Evolutionary conservation across 2,888 invertebrate species (phyloP).

Genomic region (Platypus cylindrus): DNA sequence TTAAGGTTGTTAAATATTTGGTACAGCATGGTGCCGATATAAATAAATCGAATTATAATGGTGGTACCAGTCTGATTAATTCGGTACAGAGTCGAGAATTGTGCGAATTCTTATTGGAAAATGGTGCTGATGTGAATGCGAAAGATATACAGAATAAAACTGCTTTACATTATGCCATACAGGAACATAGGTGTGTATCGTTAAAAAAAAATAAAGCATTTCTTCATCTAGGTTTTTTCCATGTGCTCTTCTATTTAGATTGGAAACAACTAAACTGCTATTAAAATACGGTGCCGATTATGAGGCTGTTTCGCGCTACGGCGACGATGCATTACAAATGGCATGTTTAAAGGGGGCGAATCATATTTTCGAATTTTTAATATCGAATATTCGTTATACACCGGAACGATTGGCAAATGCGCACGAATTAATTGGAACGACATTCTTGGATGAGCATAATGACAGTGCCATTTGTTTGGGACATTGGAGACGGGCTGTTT

Average conservation of each 20-base stretch:
- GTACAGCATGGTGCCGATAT: conserved; percentile 73
- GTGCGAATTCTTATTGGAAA: conserved; percentile 64
- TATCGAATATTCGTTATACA: conserved; percentile 47
- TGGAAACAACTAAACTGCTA: conserved; percentile 72
- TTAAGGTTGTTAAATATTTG: conserved; percentile 64
- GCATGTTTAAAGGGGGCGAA: conserved; percentile 71
- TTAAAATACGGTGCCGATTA: conserved; percentile 72
- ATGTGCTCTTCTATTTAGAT: conserved; percentile 30
- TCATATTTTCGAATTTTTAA: conserved; percentile 58
- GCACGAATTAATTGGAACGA: conserved; percentile 76
- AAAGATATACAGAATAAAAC: conserved; percentile 82
- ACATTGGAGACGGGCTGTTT: conserved; percentile 70
- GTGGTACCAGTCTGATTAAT: conserved; percentile 88
- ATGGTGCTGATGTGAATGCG: conserved; percentile 76
- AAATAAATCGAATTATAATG: conserved; percentile 74
- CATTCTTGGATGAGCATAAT: conserved; percentile 78
- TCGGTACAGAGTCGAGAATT: conserved; percentile 76
- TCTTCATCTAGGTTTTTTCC: background rate
- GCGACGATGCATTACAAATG: conserved; percentile 81
- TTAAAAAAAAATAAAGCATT: conserved; percentile 3
- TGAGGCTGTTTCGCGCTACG: conserved; percentile 59
- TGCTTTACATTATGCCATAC: conserved; percentile 87
- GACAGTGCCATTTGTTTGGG: conserved; percentile 56
- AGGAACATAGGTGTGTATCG: conserved; percentile 61
- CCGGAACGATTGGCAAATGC: conserved; percentile 68